Conservation (phyloP, 2,797 vertebrate genomes). For the Rhinogobio ventralis region DNA sequence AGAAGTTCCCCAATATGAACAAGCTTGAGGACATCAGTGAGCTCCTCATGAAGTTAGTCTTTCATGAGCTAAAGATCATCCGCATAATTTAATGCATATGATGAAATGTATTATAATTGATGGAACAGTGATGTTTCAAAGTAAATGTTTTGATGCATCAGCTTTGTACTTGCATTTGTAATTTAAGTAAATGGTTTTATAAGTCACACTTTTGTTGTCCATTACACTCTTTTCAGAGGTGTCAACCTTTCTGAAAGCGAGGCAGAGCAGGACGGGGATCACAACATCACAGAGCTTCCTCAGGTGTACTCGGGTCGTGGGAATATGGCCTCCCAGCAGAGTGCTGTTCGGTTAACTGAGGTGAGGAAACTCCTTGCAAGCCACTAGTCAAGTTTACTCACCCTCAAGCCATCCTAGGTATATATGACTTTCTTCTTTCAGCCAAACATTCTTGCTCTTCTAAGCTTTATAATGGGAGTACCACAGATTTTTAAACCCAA, state of each 20-base stretch:
- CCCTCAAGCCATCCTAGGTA: background rate
- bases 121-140: slow-evolving; percentile 60
- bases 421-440: background rate
- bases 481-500: too few species aligned
- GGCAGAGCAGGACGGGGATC: slow-evolving; percentile 89
- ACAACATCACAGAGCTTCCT: slow-evolving; percentile 90
- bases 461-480: too few species aligned
- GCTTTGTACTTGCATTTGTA: background rate
- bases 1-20: slow-evolving; percentile 92
- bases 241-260: slow-evolving; percentile 92
- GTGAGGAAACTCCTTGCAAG: slow-evolving; percentile 65
- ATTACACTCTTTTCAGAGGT: slow-evolving; percentile 73
- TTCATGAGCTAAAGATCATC: background rate
- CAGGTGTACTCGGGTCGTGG: slow-evolving; percentile 89
- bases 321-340: slow-evolving; percentile 91
- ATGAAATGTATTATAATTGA: slow-evolving; percentile 47
- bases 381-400: background rate
- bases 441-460: background rate
- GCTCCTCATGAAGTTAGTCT: slow-evolving; percentile 87
- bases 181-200: background rate
- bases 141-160: slow-evolving; percentile 63
- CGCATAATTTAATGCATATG: slow-evolving; percentile 43
- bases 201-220: background rate
- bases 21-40: slow-evolving; percentile 93
- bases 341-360: slow-evolving; percentile 90